phyloP scores from a whole-genome alignment of 2,113 vertebrate species.

The Orcinus orca region DNA sequence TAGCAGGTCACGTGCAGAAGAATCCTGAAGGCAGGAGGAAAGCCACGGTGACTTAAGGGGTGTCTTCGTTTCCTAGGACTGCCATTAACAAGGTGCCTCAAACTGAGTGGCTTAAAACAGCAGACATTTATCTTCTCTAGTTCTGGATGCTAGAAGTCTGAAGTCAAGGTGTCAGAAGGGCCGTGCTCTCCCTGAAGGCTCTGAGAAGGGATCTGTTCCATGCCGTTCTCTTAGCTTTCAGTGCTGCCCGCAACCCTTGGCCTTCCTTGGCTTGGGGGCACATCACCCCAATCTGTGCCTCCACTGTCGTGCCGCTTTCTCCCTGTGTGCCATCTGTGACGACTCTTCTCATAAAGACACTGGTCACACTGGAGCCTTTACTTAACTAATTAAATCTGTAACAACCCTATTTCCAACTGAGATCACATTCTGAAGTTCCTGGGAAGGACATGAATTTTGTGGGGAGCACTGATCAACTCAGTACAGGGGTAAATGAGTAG shows the following conservation, averaged over 20 bases:
- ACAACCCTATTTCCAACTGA: not conserved
- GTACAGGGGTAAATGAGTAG: not conserved
- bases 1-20: not conserved
- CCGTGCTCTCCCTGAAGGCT: not conserved
- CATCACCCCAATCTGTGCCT: not conserved
- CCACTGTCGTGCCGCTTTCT: fast-evolving
- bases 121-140: not conserved
- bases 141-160: not conserved
- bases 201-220: not conserved
- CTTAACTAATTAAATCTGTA: not conserved
- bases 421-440: not conserved
- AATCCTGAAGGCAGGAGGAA: not conserved
- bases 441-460: not conserved
- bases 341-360: not conserved
- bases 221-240: not conserved
- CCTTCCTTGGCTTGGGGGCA: not conserved
- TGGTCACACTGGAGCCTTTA: not conserved
- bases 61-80: not conserved
- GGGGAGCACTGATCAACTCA: not conserved
- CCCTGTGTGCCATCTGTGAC: too few relatives aligned
- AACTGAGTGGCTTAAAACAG: not conserved
- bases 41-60: too few relatives aligned
- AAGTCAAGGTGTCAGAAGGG: not conserved
- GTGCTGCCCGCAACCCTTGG: not conserved
- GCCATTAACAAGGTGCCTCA: not conserved